Evolutionary conservation across 2,113 vertebrate genomes (phyloP).

Genomic region (Ellobius talpinus): DNA sequence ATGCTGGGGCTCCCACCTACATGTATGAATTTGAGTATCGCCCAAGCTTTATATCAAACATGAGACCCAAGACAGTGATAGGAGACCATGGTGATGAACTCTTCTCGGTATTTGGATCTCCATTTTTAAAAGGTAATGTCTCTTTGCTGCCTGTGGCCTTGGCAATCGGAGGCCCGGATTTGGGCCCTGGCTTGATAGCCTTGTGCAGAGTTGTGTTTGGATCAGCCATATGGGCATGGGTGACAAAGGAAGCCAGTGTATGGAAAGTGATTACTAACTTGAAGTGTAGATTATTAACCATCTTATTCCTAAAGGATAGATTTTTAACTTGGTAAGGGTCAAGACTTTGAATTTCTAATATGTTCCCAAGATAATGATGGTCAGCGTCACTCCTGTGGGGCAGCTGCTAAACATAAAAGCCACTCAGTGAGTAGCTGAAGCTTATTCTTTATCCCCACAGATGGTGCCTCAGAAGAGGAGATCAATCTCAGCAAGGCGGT

Average conservation of each 20-base stretch:
- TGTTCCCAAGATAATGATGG: neutral
- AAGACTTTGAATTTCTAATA: neutral
- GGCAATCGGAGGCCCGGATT: rapidly evolving
- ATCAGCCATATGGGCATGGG: neutral
- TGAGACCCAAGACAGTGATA: neutral
- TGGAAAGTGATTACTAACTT: neutral
- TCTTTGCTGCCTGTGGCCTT: neutral
- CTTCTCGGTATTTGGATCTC: neutral
- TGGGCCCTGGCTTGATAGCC: neutral
- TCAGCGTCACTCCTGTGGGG: neutral
- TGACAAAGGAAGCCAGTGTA: neutral
- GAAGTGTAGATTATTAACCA: neutral
- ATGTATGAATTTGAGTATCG: neutral
- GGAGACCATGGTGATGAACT: neutral
- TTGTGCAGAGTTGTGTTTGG: no score
- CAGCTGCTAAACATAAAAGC: rapidly evolving
- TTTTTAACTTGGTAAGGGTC: neutral
- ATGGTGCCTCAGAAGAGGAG: slow-evolving; percentile 56
- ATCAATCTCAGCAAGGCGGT: slow-evolving; percentile 67
- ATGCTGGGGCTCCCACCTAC: neutral
- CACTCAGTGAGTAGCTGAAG: neutral
- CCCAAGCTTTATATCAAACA: neutral
- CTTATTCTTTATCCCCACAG: slow-evolving; percentile 17
- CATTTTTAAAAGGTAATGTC: neutral
- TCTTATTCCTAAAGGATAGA: neutral